Base-by-base conservation (phyloP, 2,888 invertebrate genomes). In the Leptopilina drosophilae region DNA sequence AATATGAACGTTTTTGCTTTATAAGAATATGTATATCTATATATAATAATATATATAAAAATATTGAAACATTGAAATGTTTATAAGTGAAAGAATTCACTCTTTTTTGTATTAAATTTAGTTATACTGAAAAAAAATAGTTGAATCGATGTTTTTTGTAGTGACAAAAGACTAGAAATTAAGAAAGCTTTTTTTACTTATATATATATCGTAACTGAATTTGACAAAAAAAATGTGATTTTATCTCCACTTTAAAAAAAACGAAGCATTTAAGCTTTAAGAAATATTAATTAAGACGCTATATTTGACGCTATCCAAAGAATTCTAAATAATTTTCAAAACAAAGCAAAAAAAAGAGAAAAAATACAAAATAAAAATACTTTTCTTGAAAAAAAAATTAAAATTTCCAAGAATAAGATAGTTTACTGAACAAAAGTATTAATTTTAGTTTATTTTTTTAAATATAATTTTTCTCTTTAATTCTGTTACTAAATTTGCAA, bases 101-200 rank as follows among this genome's bases (percentile, higher is more conserved):
- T 69, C 20, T 69, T 69, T 53, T 69, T 53, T 53, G 26, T 14
- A 69, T 69, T 11, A 53, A 69, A 69, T 69, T 69, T 53, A 53
- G 14, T 69, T 69, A n/a, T 69, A 53, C 12, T 53, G 6, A n/a
- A 49, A 69, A 69, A 53, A 20, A 26, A 49, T 33, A 69, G 26
- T 53, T 49, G 8, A 69, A 69, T 69, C 53, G 69, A 53, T 69
- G 69, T 69, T 69, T 69, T 49, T 69, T 69, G 12, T 69, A 69
- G 46, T 46, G 67, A 46, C 15, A 14, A 33, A 53, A 69, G 12
- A 53, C 53, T 69, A 69, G 53, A 20, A 69, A 69, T 26, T 69
- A 69, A 53, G 33, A 20, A 33, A 26, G 53, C 69, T 69, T 69
- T 69, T 69, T 69, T 69, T 53, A 69, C 69, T 69, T 53, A 49